phyloP scores from a whole-genome alignment of 2,888 invertebrate species.

The Nipponacmea schrenckii region DNA sequence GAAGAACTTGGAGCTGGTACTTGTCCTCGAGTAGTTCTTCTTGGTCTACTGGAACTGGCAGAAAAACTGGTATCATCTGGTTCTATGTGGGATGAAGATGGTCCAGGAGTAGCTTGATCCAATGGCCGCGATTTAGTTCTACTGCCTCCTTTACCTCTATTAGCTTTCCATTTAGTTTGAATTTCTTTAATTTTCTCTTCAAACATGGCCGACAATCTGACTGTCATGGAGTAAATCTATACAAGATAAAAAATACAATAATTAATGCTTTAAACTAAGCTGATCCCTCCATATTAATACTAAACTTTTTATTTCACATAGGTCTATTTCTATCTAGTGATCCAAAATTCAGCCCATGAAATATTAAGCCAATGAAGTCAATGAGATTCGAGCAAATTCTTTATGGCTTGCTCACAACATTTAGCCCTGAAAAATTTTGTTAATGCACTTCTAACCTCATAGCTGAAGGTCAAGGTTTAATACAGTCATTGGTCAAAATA shows the following conservation, averaged over 20 bases:
- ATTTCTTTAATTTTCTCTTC: constrained; percentile 82
- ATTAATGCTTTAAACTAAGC: not conserved
- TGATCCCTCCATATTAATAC: too few relatives aligned
- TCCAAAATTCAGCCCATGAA: too few relatives aligned
- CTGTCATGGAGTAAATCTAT: constrained; percentile 93
- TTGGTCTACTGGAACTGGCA: constrained; percentile 1
- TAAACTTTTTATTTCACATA: too few relatives aligned
- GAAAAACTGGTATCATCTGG: not conserved
- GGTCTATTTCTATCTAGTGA: too few relatives aligned
- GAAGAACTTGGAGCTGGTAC: not conserved
- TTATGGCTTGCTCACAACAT: too few relatives aligned
- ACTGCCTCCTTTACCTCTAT: constrained; percentile 11
- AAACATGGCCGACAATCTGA: constrained; percentile 86
- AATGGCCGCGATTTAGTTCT: constrained; percentile 1
- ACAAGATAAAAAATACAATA: constrained; percentile 46
- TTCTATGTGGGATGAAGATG: not conserved
- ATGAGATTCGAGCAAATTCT: too few relatives aligned
- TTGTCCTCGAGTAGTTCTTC: constrained; percentile 3
- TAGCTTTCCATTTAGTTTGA: constrained; percentile 56
- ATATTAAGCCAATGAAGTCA: too few relatives aligned
- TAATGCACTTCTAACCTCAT: too few relatives aligned
- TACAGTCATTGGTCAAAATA: too few relatives aligned
- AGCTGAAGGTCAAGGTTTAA: too few relatives aligned
- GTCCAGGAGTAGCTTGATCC: not conserved
- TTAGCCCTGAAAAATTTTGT: too few relatives aligned